phyloP scores from a whole-genome alignment of 2,113 vertebrate species.

The Paramisgurnus dabryanus region DNA sequence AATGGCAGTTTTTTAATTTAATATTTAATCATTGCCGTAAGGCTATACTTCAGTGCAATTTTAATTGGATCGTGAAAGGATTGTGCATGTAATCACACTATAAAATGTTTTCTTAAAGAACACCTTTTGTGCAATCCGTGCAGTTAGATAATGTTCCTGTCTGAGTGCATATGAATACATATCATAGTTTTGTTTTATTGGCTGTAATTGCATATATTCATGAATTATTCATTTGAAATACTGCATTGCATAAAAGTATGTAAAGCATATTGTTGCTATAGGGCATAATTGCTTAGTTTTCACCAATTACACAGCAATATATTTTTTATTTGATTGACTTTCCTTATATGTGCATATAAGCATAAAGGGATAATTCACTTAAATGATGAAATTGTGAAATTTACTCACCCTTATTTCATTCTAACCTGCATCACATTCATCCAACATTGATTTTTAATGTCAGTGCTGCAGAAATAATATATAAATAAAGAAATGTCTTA shows the following conservation, averaged over 20 bases:
- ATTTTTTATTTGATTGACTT: no score
- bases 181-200: slow-evolving; percentile 18
- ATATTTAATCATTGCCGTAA: slow-evolving; percentile 4
- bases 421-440: no score
- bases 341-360: no score
- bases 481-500: not conserved
- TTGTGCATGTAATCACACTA: not conserved
- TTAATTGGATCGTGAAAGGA: not conserved
- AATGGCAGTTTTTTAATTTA: slow-evolving; percentile 7
- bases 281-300: not conserved
- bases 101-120: not conserved
- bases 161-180: not conserved
- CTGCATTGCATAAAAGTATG: slow-evolving; percentile 18
- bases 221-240: slow-evolving; percentile 37
- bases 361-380: no score
- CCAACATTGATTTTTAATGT: no score
- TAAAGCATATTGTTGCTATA: not conserved
- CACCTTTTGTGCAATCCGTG: not conserved
- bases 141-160: not conserved
- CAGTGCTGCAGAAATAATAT: no score
- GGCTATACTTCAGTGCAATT: not conserved
- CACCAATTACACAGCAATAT: not conserved
- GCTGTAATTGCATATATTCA: slow-evolving; percentile 33
- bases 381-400: no score
- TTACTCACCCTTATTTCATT: no score